A percentile compares a stretch with the other conserved stretches of the same genome.
Conservation (phyloP, 2,113 vertebrate species). For the Benitochromis conjunctus region DNA sequence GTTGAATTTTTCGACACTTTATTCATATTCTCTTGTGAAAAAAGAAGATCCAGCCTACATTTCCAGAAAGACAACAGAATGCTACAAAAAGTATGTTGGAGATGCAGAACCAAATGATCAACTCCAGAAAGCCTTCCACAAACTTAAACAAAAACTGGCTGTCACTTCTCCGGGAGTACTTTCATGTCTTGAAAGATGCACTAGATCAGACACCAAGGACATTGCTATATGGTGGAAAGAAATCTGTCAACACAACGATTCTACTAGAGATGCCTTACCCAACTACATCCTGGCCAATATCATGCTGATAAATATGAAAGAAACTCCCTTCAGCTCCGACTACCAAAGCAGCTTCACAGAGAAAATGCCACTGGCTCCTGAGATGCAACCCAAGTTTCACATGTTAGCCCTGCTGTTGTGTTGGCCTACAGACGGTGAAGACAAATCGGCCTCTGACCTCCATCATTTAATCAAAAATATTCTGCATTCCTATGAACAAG, state of each 20-base stretch:
- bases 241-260: background rate
- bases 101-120: background rate
- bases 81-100: background rate
- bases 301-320: background rate
- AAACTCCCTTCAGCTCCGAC: background rate
- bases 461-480: background rate
- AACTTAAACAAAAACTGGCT: background rate
- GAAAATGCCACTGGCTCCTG: background rate
- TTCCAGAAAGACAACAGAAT: too few species aligned
- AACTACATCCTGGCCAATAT: background rate
- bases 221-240: background rate
- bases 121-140: background rate
- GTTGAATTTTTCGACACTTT: too few species aligned
- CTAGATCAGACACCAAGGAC: background rate
- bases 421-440: slow-evolving; percentile 9
- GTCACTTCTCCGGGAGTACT: background rate
- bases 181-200: background rate
- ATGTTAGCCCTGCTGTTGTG: background rate
- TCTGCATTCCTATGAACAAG: background rate
- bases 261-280: background rate
- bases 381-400: background rate
- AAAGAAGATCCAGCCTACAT: too few species aligned
- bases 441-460: background rate
- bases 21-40: too few species aligned
- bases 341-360: background rate